Evolutionary conservation across 2,113 vertebrate species (phyloP).

Genomic region (Vidua macroura): DNA sequence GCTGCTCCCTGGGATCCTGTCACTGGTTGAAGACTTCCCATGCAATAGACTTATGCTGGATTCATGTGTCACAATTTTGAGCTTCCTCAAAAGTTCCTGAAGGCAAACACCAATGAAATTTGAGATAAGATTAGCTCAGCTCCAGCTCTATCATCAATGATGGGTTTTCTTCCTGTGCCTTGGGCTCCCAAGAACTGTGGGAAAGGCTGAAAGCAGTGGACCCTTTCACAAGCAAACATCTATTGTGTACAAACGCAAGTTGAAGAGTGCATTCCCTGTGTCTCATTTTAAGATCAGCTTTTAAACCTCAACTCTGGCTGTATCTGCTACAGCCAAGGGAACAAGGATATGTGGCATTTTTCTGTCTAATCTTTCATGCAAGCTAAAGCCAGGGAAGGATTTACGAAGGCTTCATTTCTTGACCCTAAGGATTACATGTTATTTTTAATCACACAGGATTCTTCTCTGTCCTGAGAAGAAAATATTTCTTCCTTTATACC

Average conservation of each 20-base stretch:
- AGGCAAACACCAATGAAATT: not conserved
- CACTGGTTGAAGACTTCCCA: fast-evolving
- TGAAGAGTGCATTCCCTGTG: not conserved
- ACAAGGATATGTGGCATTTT: not conserved
- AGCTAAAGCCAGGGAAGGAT: not conserved
- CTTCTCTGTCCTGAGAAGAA: not conserved
- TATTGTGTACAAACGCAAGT: not conserved
- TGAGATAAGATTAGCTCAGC: not conserved
- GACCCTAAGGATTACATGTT: not conserved
- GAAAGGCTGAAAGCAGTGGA: not conserved
- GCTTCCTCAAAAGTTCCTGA: not conserved
- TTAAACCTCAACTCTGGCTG: not conserved
- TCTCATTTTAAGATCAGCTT: not conserved
- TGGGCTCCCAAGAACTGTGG: not conserved
- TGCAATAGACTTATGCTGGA: not conserved
- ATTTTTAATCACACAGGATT: not conserved
- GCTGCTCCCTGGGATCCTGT: not conserved
- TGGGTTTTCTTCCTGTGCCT: not conserved
- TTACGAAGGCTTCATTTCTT: not conserved
- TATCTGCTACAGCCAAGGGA: not conserved
- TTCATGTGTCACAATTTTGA: not conserved
- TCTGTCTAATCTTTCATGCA: not conserved
- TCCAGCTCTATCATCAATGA: not conserved
- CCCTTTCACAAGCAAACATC: not conserved
- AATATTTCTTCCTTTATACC: not conserved